A percentile compares a stretch with the other conserved stretches of the same genome.
Evolutionary conservation across 1,140 invertebrate genomes (phyloP).

Genomic region (Rhagoletis pomonella): DNA sequence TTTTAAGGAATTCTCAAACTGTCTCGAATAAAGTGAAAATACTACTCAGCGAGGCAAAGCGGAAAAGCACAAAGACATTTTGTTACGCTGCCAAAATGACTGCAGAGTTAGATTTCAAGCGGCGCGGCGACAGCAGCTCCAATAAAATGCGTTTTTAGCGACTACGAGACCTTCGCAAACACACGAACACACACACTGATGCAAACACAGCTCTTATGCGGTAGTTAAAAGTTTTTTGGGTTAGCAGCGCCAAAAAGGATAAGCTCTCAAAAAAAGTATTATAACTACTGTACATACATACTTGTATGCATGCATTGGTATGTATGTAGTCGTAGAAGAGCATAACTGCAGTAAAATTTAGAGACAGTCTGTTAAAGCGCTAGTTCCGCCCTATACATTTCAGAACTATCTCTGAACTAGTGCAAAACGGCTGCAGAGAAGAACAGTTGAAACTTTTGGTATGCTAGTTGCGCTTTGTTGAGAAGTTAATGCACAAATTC

Average conservation of each 20-base stretch:
- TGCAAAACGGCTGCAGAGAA: too few species aligned
- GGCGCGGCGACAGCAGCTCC: not conserved
- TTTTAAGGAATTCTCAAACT: not conserved
- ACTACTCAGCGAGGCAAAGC: not conserved
- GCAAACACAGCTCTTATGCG: not conserved
- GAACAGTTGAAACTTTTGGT: too few species aligned
- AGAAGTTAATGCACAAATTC: too few species aligned
- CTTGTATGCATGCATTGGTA: not conserved
- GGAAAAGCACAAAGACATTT: slow-evolving; percentile 47
- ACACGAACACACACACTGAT: not conserved
- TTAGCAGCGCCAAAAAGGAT: slow-evolving; percentile 11
- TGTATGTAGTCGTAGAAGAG: not conserved
- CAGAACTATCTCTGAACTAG: too few species aligned
- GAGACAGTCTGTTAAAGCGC: too few species aligned
- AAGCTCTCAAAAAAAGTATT: not conserved
- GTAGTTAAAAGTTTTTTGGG: slow-evolving; percentile 36
- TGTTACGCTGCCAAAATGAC: slow-evolving; percentile 42
- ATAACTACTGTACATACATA: not conserved
- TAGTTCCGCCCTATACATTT: too few species aligned
- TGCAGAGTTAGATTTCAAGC: not conserved
- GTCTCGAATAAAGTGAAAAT: slow-evolving; percentile 35
- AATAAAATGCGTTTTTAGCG: slow-evolving; percentile 29
- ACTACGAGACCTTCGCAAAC: not conserved
- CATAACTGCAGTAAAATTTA: not conserved
- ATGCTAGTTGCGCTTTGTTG: too few species aligned